Evolutionary conservation across 2,888 invertebrate species (phyloP).

Genomic region (Steinernema carpocapsae): DNA sequence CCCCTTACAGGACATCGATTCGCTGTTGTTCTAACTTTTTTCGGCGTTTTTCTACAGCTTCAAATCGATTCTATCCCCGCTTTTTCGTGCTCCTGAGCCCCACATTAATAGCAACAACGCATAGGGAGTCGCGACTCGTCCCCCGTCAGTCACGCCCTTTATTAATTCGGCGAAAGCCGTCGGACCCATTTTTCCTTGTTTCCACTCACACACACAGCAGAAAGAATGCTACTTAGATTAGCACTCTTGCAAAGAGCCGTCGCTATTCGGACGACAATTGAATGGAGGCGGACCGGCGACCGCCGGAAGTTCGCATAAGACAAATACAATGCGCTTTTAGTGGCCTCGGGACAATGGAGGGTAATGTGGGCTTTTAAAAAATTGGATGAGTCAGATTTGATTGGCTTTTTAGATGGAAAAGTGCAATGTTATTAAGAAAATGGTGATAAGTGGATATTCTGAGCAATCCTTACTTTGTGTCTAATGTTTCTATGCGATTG

Average conservation of each 20-base stretch:
- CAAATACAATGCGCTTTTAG: too few species aligned
- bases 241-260: conserved; percentile 19
- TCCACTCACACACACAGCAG: conserved; percentile 3
- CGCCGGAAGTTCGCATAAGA: too few species aligned
- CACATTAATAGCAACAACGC: conserved; percentile 3
- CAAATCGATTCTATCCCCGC: conserved; percentile 17
- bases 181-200: neutral
- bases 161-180: conserved; percentile 20
- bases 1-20: too few species aligned
- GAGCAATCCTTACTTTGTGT: too few species aligned
- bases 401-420: too few species aligned
- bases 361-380: too few species aligned
- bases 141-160: conserved; percentile 6
- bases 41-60: neutral
- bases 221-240: too few species aligned
- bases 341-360: too few species aligned
- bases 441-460: too few species aligned
- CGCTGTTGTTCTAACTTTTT: neutral
- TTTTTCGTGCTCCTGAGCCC: neutral
- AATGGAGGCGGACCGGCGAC: neutral
- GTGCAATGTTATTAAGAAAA: too few species aligned
- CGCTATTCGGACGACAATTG: neutral
- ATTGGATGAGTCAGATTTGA: too few species aligned
- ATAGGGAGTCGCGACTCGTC: neutral
- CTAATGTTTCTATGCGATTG: too few species aligned